A percentile compares a stretch with the other conserved stretches of the same genome.
Conservation (phyloP, 2,797 vertebrate species). For the Malacoraja senta region DNA sequence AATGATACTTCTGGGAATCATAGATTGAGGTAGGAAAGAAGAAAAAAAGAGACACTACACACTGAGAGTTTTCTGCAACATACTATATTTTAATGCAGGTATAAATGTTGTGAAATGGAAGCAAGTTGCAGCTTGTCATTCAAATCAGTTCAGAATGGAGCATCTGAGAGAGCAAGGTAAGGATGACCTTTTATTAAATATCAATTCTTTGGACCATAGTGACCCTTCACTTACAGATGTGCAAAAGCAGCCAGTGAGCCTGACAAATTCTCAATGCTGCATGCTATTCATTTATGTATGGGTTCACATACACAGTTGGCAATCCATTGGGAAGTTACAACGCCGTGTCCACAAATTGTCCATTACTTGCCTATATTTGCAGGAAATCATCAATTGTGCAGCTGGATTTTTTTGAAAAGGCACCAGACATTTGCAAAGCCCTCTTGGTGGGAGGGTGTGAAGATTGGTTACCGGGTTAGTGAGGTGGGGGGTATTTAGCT, state of each 20-base stretch:
- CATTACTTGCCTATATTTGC: background rate
- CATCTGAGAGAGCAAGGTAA: background rate
- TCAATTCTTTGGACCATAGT: background rate
- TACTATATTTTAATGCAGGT: too few species aligned
- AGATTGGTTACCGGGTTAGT: too few species aligned
- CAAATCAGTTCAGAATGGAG: background rate
- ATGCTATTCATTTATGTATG: background rate
- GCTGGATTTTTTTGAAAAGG: background rate
- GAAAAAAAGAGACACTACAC: too few species aligned
- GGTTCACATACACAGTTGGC: background rate
- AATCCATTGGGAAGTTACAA: background rate
- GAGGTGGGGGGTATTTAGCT: too few species aligned
- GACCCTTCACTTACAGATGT: background rate
- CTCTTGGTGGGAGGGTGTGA: background rate
- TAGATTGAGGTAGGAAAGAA: too few species aligned
- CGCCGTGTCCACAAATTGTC: background rate
- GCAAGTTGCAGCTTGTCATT: too few species aligned
- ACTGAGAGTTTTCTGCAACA: too few species aligned
- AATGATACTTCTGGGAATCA: too few species aligned
- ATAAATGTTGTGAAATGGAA: too few species aligned
- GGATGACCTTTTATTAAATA: background rate
- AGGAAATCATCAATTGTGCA: background rate
- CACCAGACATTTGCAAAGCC: background rate
- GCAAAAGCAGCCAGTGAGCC: background rate
- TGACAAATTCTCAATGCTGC: background rate